Base-by-base conservation (phyloP, 2,888 invertebrate genomes). In the Melikaiella ostensackeni region DNA sequence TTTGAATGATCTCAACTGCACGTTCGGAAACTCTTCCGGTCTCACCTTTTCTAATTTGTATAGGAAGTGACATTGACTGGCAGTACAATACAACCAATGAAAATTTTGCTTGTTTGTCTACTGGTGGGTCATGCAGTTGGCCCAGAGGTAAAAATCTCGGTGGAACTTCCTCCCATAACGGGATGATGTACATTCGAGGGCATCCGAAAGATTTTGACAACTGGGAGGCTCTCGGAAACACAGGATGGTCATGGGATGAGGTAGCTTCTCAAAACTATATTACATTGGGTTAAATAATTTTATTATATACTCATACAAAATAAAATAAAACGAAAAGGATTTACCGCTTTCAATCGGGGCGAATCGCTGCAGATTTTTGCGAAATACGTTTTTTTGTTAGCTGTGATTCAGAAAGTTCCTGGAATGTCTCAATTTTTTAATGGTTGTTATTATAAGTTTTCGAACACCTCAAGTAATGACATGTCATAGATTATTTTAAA, bases 151-250 rank as follows among this genome's bases (percentile, higher is more conserved):
- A 95, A 89, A 95, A 94, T 80, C 88, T 93, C 86, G 97, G 96
- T 7, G 97, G 96, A 0, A 94, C 94, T 83, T 94, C 94, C 64
- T 95, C 94, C 0, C 93, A 95, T 75, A 96, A 97, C 88, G 96
- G 96, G 1, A 97, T 97, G 97, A 96, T 96, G 94, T 97, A 97
- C 89, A 95, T 95, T 90, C 93, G 97, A 30, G 97, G 97, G 0
- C 95, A 95, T 84, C 93, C 95, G 0, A 93, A 92, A 1, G 97
- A 97, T 91, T 97, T 95, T 91, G 95, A 96, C 87, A 93, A 94
- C 11, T 97, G 97, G 97, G 95, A 93, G 4, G 92, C 92, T 19
- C 93, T 94, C 79, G 96, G 96, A 0, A 96, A 96, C 55, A 87
- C 91, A 0, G 96, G 95, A n/a, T 97, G 97, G 97, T 93, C 94